Evolutionary conservation across 2,888 invertebrate species (phyloP).

Genomic region (Eretmocerus hayati): DNA sequence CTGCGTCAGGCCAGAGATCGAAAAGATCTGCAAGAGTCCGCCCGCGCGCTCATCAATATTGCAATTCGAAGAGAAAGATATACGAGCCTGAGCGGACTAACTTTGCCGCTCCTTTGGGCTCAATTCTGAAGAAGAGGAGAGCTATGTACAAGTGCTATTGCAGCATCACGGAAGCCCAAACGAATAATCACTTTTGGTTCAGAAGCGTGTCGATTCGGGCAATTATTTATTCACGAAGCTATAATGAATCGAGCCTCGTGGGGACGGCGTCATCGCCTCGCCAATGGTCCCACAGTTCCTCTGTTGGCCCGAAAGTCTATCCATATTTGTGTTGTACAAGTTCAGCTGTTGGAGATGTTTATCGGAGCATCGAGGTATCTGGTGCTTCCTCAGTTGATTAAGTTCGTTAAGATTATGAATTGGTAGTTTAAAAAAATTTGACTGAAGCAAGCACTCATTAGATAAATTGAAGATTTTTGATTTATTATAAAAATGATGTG

Average conservation of each 20-base stretch:
- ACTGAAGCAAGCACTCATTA: no score
- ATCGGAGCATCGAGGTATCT: no score
- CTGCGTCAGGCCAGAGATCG: conserved; percentile 15
- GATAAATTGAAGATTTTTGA: no score
- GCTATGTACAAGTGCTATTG: no score
- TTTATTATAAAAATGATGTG: no score
- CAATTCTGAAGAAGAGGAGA: conserved; percentile 38
- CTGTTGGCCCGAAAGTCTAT: no score
- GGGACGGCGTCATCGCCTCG: conserved; percentile 38
- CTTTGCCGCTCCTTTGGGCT: conserved; percentile 36
- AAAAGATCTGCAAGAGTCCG: conserved; percentile 16
- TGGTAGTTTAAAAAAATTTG: no score
- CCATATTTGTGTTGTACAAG: no score
- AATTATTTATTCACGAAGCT: conserved; percentile 40
- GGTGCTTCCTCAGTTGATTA: no score
- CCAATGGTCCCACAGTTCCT: no score
- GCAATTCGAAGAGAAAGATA: conserved; percentile 40
- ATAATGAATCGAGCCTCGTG: conserved; percentile 42
- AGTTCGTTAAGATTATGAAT: no score
- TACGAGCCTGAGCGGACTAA: conserved; percentile 28
- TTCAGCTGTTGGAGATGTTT: no score
- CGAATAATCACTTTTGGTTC: conserved; percentile 43
- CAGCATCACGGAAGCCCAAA: conserved; percentile 25
- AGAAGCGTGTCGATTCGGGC: conserved; percentile 29
- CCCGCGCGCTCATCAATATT: conserved; percentile 40